Evolutionary conservation across 2,113 vertebrate genomes (phyloP), one percentile per base, ranked within the genome.

Genomic region (Archilochus colubris): DNA sequence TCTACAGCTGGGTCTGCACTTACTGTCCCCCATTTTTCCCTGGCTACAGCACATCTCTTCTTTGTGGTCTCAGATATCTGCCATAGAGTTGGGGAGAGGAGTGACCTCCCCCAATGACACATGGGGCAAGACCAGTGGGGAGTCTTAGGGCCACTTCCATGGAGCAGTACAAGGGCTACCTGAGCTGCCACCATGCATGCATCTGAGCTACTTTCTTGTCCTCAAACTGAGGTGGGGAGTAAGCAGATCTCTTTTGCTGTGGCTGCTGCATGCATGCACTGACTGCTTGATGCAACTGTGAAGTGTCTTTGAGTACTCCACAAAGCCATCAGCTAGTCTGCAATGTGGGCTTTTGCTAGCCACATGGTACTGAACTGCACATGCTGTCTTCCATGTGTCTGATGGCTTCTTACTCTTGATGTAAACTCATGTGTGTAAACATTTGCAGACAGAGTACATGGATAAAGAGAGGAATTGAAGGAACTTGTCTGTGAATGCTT

Each of bases 231-330:
- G 20, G 8, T 27, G 59, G 36, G 18, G 23, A 64, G 20, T 44
- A 80, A 69, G 23, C 61, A 89, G 22, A 84, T 93, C 64, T 58
- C 30, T 44, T 69, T n/a, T 66, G 68, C 62, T 68, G 21, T 58
- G 62, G 44, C 30, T 59, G 17, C 53, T 72, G 63, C 0, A 0
- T 1, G 0, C 17, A 11, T 40, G 28, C 31, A 55, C 55, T 62
- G 77, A 48, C 33, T 63, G 12, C 55, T 66, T 80, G 19, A 6
- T 94, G 53, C 18, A 63, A 31, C 53, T 72, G 57, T 27, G 36
- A 91, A 86, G 77, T 22, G 33, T n/a, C 44, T 76, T 67, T 40
- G 40, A 22, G n/a, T 54, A 3, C 30, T 58, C 36, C 24, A 19
- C 27, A 58, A 80, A 90, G 46, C 79, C 75, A 36, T 31, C 33